Conservation (phyloP, 2,113 vertebrate species). For the Atlantisia rogersi region DNA sequence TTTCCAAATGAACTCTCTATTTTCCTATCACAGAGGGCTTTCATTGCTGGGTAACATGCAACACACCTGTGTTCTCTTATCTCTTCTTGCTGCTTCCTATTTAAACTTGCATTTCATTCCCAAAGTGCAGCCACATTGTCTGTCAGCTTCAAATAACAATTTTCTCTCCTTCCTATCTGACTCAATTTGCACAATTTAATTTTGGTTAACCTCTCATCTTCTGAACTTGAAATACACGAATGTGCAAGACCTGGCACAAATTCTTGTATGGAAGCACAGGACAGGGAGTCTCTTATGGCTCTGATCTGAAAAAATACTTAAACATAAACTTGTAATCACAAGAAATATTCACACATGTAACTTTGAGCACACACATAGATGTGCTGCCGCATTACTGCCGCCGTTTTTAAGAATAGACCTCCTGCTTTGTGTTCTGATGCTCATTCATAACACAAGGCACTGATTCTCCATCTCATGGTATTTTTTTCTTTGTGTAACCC, state of each 20-base stretch:
- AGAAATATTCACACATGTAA: neutral
- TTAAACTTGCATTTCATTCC: neutral
- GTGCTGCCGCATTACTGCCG: neutral
- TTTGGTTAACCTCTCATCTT: conserved; percentile 2
- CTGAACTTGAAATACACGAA: conserved; percentile 15
- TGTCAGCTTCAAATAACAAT: conserved; percentile 9
- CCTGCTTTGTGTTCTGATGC: neutral
- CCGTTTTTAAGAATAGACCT: neutral
- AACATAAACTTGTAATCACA: neutral
- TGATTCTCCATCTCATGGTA: neutral
- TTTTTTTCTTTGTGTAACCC: neutral
- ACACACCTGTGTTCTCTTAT: conserved; percentile 24
- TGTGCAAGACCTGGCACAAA: neutral
- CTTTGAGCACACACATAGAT: neutral
- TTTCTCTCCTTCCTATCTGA: conserved; percentile 28
- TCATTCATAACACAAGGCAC: neutral
- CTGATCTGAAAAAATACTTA: neutral
- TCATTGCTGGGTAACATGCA: neutral
- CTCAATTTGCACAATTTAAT: conserved; percentile 42
- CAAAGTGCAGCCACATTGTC: neutral
- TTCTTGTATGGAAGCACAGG: neutral
- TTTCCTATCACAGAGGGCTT: neutral
- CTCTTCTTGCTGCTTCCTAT: neutral
- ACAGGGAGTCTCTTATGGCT: neutral
- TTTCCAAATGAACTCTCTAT: neutral